A percentile compares a stretch with the other conserved stretches of the same genome.
Conservation (phyloP, 2,797 vertebrate species). For the Serranus cabrilla region DNA sequence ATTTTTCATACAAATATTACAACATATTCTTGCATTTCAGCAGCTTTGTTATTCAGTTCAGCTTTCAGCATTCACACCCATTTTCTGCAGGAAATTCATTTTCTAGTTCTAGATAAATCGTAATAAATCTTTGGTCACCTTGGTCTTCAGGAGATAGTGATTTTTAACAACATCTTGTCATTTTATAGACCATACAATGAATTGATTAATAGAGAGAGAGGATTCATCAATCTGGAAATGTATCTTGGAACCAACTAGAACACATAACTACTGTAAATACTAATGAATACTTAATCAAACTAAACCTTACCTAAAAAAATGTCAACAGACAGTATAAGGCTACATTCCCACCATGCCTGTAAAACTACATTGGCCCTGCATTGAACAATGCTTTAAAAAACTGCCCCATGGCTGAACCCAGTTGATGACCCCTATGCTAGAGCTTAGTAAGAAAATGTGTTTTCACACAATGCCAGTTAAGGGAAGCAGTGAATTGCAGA, state of each 20-base stretch:
- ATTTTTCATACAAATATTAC: too few species aligned
- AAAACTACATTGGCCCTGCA: neutral
- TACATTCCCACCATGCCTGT: neutral
- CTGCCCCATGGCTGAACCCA: neutral
- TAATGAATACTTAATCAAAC: too few species aligned
- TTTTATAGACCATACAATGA: neutral
- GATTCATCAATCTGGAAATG: neutral
- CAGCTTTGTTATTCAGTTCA: too few species aligned
- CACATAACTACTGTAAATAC: too few species aligned
- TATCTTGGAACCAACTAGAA: neutral
- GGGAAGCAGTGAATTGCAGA: constrained; percentile 3
- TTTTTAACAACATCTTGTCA: neutral
- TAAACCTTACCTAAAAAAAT: neutral
- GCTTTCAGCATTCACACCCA: too few species aligned
- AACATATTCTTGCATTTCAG: too few species aligned
- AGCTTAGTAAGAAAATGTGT: neutral
- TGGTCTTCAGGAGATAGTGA: neutral
- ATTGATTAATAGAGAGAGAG: neutral
- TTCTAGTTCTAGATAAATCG: too few species aligned
- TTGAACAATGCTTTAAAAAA: neutral
- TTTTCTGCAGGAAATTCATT: too few species aligned
- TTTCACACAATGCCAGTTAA: neutral
- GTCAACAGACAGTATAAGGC: neutral
- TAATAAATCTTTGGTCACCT: too few species aligned
- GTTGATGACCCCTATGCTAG: neutral